Conservation (phyloP, 2,113 vertebrate genomes). For the Indicator indicator region DNA sequence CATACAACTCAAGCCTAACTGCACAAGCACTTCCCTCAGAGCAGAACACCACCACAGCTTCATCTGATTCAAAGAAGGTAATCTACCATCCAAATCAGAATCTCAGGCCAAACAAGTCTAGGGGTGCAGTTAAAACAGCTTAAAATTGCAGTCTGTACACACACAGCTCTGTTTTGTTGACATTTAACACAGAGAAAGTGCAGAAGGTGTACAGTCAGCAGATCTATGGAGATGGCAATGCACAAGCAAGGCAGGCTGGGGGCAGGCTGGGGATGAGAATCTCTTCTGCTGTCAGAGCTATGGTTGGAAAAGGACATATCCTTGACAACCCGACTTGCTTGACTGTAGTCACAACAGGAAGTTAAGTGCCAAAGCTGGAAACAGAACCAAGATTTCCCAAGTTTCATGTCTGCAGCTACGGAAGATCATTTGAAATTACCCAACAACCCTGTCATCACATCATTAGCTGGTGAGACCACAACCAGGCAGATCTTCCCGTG, state of each 20-base stretch:
- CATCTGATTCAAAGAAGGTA: not conserved
- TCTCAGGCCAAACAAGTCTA: not conserved
- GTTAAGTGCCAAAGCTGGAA: not conserved
- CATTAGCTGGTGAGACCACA: not conserved
- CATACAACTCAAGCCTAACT: not conserved
- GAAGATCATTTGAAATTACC: not conserved
- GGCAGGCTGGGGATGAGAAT: not conserved
- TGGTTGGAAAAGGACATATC: not conserved
- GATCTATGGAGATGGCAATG: not conserved
- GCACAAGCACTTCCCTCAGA: not conserved
- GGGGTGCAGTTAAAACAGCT: not conserved
- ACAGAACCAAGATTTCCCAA: not conserved
- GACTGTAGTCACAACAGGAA: not conserved
- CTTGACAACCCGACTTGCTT: not conserved
- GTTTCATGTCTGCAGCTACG: not conserved
- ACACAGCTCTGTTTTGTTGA: not conserved
- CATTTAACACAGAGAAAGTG: not conserved
- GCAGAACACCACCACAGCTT: not conserved
- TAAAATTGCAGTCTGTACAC: not conserved
- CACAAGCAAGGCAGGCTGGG: not conserved
- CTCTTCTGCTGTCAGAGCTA: not conserved
- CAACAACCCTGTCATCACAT: not conserved
- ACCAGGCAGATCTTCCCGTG: not conserved
- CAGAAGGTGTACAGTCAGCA: not conserved
- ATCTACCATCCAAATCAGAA: not conserved